Conservation (phyloP, 2,797 vertebrate species). For the Catostomus latipinnis region DNA sequence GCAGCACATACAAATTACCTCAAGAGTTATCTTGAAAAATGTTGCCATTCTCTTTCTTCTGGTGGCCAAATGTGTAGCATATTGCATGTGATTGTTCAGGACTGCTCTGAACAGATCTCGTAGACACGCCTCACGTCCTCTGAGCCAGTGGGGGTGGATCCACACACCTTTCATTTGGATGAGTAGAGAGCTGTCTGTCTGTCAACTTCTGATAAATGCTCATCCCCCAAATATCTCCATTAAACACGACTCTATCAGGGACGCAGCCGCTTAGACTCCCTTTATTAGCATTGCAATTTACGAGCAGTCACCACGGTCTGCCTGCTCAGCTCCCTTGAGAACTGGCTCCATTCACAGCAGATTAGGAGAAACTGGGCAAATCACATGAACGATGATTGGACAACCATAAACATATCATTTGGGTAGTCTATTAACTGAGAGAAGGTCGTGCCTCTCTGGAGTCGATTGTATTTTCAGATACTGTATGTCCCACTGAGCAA, state of each 20-base stretch:
- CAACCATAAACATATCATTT: constrained; percentile 53
- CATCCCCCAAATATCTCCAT: constrained; percentile 80
- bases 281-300: constrained; percentile 81
- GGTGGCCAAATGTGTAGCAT: constrained; percentile 40
- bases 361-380: constrained; percentile 70
- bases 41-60: constrained; percentile 26
- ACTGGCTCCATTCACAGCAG: constrained; percentile 71
- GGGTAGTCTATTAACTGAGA: constrained; percentile 35
- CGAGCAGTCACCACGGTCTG: constrained; percentile 67
- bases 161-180: constrained; percentile 39
- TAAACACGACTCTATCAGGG: constrained; percentile 79
- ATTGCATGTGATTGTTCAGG: constrained; percentile 43
- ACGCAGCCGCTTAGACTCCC: constrained; percentile 60
- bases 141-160: constrained; percentile 26
- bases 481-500: constrained; percentile 44
- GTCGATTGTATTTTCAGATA: constrained; percentile 18
- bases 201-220: constrained; percentile 83
- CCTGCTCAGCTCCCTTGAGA: constrained; percentile 74
- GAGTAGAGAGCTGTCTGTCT: constrained; percentile 62
- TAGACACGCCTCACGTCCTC: constrained; percentile 56
- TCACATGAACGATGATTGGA: constrained; percentile 69
- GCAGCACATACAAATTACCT: constrained; percentile 37
- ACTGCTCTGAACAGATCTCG: constrained; percentile 52
- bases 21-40: constrained; percentile 42
- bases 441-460: constrained; percentile 31